Evolutionary conservation across 1,140 invertebrate genomes (phyloP), one percentile per base, ranked within the genome.

Genomic region (Bombyx mandarina): DNA sequence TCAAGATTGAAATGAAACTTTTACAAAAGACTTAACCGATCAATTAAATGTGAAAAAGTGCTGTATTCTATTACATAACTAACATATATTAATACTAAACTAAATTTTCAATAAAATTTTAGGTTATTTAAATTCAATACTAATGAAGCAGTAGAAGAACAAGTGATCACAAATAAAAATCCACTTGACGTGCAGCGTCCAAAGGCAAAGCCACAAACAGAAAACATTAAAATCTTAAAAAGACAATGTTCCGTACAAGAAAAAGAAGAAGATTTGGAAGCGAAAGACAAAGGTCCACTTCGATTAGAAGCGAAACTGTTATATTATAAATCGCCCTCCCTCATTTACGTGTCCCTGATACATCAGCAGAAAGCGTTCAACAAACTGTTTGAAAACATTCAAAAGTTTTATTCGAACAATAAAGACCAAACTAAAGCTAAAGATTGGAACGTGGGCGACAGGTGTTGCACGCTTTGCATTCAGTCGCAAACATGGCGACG

Each of bases 401-500:
- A 91, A 62, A 74, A 78, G 10, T 88, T 89, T 65, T 91, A 91
- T 53, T 61, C 68, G 0, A 78, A 68, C 9, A 67, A 75, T 3
- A 61, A 67, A 9, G 52, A 62, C 0, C 60, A 69, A 46, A 26
- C 61, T 0, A 77, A 85, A 62, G 59, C 65, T 6, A 60, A 71
- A 0, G 26, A 35, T 5, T 90, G 88, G 88, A 66, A 75, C 35
- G 64, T 84, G 6, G 80, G 76, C 0, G 79, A 89, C 9, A 64
- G 77, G 12, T 91, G 90, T 62, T 88, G 83, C 9, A 83, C 86
- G 0, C 74, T 88, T 44, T 89, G 84, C 6, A 52, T 43, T 2
- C 82, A 85, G 9, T 86, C 86, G 2, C 86, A 88, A 43, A 75
- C 72, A 4, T 92, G 89, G 82, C 86, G 87, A 46, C 83, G 91